Base-by-base conservation (phyloP, 2,113 vertebrate genomes). In the Otis tarda region DNA sequence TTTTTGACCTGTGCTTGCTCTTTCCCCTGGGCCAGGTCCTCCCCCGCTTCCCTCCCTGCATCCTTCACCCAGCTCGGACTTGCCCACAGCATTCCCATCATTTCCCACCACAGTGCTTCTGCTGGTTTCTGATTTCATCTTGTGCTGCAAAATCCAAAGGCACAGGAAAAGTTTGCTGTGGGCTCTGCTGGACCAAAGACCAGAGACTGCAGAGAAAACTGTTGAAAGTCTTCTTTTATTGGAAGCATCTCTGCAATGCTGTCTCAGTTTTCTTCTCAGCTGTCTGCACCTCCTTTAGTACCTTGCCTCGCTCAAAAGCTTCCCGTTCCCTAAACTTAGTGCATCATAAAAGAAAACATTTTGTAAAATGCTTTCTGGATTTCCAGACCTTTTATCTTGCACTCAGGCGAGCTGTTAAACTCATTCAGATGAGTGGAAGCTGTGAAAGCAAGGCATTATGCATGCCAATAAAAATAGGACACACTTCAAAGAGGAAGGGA, bases 401-500 rank as follows among this genome's bases (percentile, higher is more conserved):
- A 4, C 61, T 85, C 70, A 39, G 64, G 53, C 8, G 5, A 59
- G 80, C 45, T 61, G 69, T 75, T 88, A 75, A 85, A 64, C 31
- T 74, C 77, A 12, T 80, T 71, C 52, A 45, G 79, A 64, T 39
- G 56, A 60, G 39, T 41, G 67, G 80, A 64, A 78, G 30, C 30
- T 39, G 55, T 71, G 90, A 78, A 45, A 45, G 70, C 24, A 24
- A 24, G 75, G 80, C 25, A 22, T 88, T 74, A 86, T 41, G 67
- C 33, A 25, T 60, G 83, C 47, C 80, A 74, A 47, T 31, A 75
- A 92, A 91, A 79, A 83, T 77, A 79, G 82, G 86, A 41, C 33
- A 1, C 52, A 25, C 87, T 92, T 97, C 90, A 93, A 89, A 95
- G 90, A 52, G 63, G 61, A 87, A 90, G 59, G 78, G 87, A 85